Percentiles rank a stretch among this genome's conserved stretches.
Conservation (phyloP, 2,797 vertebrate genomes). For the Siniperca undulata region DNA sequence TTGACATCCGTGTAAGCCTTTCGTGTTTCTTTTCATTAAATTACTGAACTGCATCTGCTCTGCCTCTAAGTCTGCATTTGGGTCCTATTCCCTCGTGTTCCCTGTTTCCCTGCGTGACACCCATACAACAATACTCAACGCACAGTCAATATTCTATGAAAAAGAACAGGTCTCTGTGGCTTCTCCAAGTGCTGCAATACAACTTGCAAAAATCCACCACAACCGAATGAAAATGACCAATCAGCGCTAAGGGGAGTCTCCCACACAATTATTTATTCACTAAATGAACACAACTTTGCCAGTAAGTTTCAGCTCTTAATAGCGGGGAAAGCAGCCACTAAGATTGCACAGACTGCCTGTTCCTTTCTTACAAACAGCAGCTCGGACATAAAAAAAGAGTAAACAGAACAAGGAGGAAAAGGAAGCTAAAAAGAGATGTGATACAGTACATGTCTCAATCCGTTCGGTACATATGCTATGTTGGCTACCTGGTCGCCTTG, state of each 20-base stretch:
- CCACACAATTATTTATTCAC: too few relatives aligned
- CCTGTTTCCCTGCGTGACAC: too few relatives aligned
- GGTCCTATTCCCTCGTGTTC: too few relatives aligned
- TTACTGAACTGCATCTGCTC: too few relatives aligned
- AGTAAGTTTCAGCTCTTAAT: background rate
- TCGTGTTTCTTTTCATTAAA: too few relatives aligned
- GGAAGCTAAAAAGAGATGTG: background rate
- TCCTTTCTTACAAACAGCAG: background rate
- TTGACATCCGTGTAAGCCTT: too few relatives aligned
- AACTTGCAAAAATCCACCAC: background rate
- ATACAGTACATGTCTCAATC: background rate
- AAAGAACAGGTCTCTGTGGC: background rate
- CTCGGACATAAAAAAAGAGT: background rate
- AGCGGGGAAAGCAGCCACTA: background rate
- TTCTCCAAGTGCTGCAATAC: background rate
- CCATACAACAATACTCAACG: too few relatives aligned
- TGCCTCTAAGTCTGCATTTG: too few relatives aligned
- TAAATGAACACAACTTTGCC: background rate
- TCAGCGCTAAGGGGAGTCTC: background rate
- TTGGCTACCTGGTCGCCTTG: background rate
- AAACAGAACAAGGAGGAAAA: background rate
- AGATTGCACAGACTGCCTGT: background rate
- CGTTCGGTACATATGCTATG: background rate
- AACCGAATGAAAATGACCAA: background rate
- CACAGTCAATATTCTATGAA: background rate